Evolutionary conservation across 1,140 invertebrate species (phyloP), one percentile per base, ranked within the genome.

Genomic region (Drosophila albomicans): DNA sequence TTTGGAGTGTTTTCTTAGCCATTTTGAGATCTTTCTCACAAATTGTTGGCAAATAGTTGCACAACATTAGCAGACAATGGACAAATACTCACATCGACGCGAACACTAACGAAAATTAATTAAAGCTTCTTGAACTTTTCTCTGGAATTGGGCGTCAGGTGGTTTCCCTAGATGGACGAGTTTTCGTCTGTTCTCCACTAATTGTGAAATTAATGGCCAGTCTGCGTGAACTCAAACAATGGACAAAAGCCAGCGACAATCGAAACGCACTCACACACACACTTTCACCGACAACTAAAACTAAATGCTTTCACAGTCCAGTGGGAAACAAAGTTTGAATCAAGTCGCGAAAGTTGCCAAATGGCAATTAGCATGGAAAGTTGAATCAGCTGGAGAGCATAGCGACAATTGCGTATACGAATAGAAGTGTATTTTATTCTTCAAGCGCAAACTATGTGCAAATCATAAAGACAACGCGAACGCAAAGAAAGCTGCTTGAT

Each of bases 181-280:
- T 4, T 13, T 45, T 32, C 6, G 32, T 10, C 20, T 43, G 38
- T 48, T 38, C 5, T 66, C 8, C 69, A 69, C 72, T 87, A 87
- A 87, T 88, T 87, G 84, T 82, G 70, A 88, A 87, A 88, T 84
- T 87, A 87, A 87, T 87, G 85, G 82, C 79, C 70, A 87, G 64
- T 79, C 85, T 78, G 74, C 64, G 77, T 80, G 70, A 87, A 88
- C 77, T 88, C 74, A 89, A 87, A 87, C 84, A 87, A 87, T 88
- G 80, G 77, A 80, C 69, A 80, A 80, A 78, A 75, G 71, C 79
- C 74, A 86, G 79, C 62, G 74, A 76, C 84, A 82, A 87, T 87
- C 82, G 81, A 85, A 20, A 56, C 38, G 35, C 61, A 48, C 69
- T 28, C 35, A 10, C 28, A n/a, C 32, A 15, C 32, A 64, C n/a